These are phyloP conservation scores for Colostygia pectinataria DNA, from an alignment of 2,888 invertebrate species.

Conservation along the genomic window DNA sequence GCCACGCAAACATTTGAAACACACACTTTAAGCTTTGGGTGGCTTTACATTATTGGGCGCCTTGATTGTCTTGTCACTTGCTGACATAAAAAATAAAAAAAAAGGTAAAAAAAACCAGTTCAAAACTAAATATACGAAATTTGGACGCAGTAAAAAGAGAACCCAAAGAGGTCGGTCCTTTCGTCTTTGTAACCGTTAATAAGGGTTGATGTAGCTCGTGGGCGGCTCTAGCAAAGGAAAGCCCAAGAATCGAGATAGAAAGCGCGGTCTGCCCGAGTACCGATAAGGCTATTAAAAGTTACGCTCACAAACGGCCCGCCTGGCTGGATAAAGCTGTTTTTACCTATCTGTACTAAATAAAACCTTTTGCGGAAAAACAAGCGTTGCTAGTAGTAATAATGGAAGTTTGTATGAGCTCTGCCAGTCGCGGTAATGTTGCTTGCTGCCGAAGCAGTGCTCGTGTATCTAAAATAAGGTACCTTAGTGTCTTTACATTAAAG, in stretches of 20 bases:
- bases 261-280: slow-evolving; percentile 66
- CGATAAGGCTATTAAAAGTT: slow-evolving; percentile 82
- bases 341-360: slow-evolving; percentile 58
- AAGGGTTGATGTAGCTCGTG: slow-evolving; percentile 57
- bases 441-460: slow-evolving; percentile 41
- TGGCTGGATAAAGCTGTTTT: slow-evolving; percentile 65
- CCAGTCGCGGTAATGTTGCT: slow-evolving; percentile 48
- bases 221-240: slow-evolving; percentile 48
- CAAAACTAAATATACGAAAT: slow-evolving; percentile 30
- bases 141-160: slow-evolving; percentile 30
- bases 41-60: too few species aligned
- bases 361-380: slow-evolving; percentile 51
- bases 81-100: too few species aligned
- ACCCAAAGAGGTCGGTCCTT: slow-evolving; percentile 40
- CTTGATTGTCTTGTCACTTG: too few species aligned
- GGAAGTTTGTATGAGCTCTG: slow-evolving; percentile 43
- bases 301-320: slow-evolving; percentile 65
- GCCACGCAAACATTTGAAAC: too few species aligned
- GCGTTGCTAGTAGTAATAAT: slow-evolving; percentile 47
- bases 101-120: slow-evolving; percentile 15
- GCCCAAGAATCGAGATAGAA: slow-evolving; percentile 48
- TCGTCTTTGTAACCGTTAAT: slow-evolving; percentile 60
- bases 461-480: slow-evolving; percentile 20
- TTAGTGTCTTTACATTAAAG: slow-evolving; percentile 45
- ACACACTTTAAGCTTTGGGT: too few species aligned